Base-by-base conservation (phyloP, 2,113 vertebrate genomes). In the Delphinus delphis region DNA sequence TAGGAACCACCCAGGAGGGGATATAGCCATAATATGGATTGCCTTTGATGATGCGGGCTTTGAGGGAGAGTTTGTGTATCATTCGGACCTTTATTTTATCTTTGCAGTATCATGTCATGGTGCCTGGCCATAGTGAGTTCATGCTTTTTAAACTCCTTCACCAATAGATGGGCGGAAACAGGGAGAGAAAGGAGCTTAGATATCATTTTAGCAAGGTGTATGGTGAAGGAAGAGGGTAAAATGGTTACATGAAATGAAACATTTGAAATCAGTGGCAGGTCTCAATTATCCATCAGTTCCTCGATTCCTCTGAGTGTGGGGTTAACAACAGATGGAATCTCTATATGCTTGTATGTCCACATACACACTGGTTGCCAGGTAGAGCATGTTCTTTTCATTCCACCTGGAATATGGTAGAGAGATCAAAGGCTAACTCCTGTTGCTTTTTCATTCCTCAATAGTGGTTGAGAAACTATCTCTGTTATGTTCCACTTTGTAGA, bases 401-500 rank as follows among this genome's bases (percentile, higher is more conserved):
- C 13, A 25, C 62, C 15, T 92, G 76, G 23, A 50, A 88, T 68
- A 41, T 85, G 89, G 28, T n/a, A 20, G 63, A 63, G 81, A 95
- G 73, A 77, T 85, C 67, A 85, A 92, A 95, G 89, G 44, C 53
- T 14, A 71, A 38, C 53, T 97, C 50, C 53, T 65, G 25, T 53
- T 96, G 83, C 11, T 25, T 88, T 94, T 77, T 67, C 62, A 87
- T 77, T 80, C 33, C 74, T 87, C 63, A 89, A 23, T 80, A 70
- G 44, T 44, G 80, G 21, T 65, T 96, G 50, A 96, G 53, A 95
- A 93, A 87, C 58, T n/a, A 44, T 77, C 62, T 82, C 55, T 96
- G 68, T 90, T 63, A 63, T 86, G 74, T 95, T 89, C 67, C 38
- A 90, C 88, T 96, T 95, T 80, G 44, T 74, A 70, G 65, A 88